Base-by-base conservation (phyloP, 2,888 invertebrate species). In the Lycophotia porphyrea region DNA sequence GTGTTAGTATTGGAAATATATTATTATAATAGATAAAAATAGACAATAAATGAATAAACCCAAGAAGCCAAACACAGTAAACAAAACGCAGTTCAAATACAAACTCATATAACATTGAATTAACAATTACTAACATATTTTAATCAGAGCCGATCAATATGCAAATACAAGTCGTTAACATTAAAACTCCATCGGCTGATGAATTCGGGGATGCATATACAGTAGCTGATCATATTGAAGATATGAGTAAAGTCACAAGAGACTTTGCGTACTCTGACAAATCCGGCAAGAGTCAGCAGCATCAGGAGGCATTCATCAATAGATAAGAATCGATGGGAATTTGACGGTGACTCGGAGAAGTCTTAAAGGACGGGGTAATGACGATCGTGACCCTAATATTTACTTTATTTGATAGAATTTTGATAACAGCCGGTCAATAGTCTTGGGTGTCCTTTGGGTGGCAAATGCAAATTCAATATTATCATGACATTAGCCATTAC, bases 241-340 rank as follows among this genome's bases (percentile, higher is more conserved):
- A 73, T 58, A 78, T 82, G 36, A n/a, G 31, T 74, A 82, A 78
- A 71, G 83, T 82, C 76, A 27, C 24, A 71, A 39, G 49, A 55
- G 47, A 73, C 77, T 55, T 36, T 52, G 5, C 36, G 74, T 66
- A 52, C 63, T 61, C 52, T n/a, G 49, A 27, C 15, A 70, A 66
- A 74, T 81, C 76, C 72, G 71, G 72, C 7, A 76, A 77, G 71
- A 76, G 64, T 80, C 79, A 81, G 55, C 3, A 42, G 39, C 52
- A 75, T 52, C 15, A 34, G n/a, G 42, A 49, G 58, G 15, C 42
- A 74, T 76, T 55, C 15, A 72, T 75, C 66, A 71, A 73, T 31
- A 60, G 79, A 87, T 87, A 81, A 74, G 36, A 34, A 81, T 86
- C 78, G 8, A 60, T 60, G 27, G 31, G 67, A n/a, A 34, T 76